phyloP scores from a whole-genome alignment of 1,140 invertebrate genomes.

The Piezodorus guildinii region DNA sequence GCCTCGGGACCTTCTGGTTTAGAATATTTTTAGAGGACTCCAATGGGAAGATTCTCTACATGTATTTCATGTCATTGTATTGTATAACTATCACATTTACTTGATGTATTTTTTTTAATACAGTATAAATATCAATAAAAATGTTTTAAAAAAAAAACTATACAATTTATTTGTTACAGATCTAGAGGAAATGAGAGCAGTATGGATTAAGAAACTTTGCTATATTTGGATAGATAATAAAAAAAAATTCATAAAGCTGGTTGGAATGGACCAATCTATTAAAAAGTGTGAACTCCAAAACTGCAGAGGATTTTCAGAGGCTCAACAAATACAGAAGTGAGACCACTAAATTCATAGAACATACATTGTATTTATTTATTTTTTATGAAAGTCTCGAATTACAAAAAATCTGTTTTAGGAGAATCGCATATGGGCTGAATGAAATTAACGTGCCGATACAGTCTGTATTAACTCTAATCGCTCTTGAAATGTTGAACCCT shows the following conservation, averaged over 20 bases:
- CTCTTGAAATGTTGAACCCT: conserved; percentile 79
- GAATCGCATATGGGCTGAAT: conserved; percentile 66
- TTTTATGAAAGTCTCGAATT: background rate
- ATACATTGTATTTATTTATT: background rate
- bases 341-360: background rate
- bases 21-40: too few relatives aligned
- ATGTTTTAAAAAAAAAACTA: too few relatives aligned
- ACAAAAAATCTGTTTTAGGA: conserved; percentile 36
- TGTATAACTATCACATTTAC: too few relatives aligned
- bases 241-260: conserved; percentile 47
- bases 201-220: conserved; percentile 53
- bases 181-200: conserved; percentile 35
- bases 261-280: conserved; percentile 50
- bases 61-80: too few relatives aligned
- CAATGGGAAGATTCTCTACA: too few relatives aligned
- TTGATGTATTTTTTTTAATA: too few relatives aligned
- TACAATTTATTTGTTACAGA: conserved; percentile 26
- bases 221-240: conserved; percentile 54
- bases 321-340: conserved; percentile 40
- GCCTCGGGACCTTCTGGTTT: too few relatives aligned
- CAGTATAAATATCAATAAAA: too few relatives aligned
- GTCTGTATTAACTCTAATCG: conserved; percentile 52
- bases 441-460: conserved; percentile 67
- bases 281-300: conserved; percentile 47
- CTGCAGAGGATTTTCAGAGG: conserved; percentile 42